Evolutionary conservation across 2,113 vertebrate genomes (phyloP), one percentile per base, ranked within the genome.

Genomic region (Leucosticte australis): DNA sequence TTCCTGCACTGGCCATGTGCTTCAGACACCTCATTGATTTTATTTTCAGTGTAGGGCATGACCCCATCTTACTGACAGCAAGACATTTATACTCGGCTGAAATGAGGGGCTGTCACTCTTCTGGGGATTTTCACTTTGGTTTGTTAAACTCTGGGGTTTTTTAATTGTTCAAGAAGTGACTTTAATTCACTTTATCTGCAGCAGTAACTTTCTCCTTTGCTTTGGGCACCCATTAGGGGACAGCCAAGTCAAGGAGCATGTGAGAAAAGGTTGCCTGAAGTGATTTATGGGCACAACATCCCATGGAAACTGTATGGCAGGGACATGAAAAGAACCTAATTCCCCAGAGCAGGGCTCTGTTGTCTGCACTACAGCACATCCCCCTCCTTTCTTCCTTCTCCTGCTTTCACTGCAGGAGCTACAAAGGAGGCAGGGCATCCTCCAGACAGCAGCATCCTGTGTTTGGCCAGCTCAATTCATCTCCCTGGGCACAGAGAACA

Each of bases 331-430:
- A 83, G 63, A 86, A 28, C 8, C 13, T 18, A 52, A 87, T 89
- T 92, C 68, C 89, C 64, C 52, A 53, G 59, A 73, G 56, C 67
- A 57, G 26, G 21, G 7, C 27, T 87, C 23, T 83, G 64, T 74
- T 95, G 87, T 83, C 83, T 81, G 92, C 73, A 50, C 83, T 70
- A 62, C 83, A 70, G 87, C 83, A 91, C 87, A 81, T 77, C 73
- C 67, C 31, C 9, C 37, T 56, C 15, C 89, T 77, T 79, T 63
- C 71, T 86, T 80, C 50, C 67, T 90, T 22, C 10, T 33, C 35
- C 79, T 71, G 56, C 87, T 67, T 91, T 53, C 68, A 70, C 26
- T 62, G 46, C 35, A 39, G 6, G 28, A 5, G 13, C 79, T 7
- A 31, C 64, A 64, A 71, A 91, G 78, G 70, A 63, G 75, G 39